Percentiles rank a stretch among this genome's conserved stretches.
phyloP scores from a whole-genome alignment of 2,888 invertebrate genomes.

The Cylindroiulus punctatus region DNA sequence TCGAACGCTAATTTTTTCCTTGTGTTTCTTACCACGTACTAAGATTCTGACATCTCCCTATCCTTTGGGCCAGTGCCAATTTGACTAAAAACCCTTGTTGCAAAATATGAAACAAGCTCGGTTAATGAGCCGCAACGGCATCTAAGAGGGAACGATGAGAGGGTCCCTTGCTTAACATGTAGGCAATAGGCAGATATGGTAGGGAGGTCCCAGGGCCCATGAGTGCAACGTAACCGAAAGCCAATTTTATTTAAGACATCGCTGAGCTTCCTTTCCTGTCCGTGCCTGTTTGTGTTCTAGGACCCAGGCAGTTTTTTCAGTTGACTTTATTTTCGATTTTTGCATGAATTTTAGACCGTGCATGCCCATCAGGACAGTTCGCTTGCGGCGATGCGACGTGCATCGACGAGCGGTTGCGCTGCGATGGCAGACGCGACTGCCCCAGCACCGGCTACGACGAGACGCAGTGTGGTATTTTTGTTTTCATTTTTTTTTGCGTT shows the following conservation, averaged over 20 bases:
- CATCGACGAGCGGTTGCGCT: slow-evolving; percentile 75
- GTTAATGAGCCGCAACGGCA: neutral
- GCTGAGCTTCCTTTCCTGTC: too few species aligned
- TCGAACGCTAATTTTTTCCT: neutral
- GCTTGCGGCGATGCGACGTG: slow-evolving; percentile 80
- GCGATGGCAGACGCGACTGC: slow-evolving; percentile 80
- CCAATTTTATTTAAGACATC: too few species aligned
- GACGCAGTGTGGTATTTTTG: slow-evolving; percentile 21
- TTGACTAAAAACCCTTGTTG: neutral
- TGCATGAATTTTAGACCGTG: too few species aligned
- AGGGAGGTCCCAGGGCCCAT: too few species aligned
- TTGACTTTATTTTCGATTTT: too few species aligned
- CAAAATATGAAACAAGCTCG: neutral
- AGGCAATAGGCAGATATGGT: too few species aligned
- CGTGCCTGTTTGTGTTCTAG: too few species aligned
- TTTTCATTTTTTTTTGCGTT: neutral
- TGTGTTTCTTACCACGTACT: neutral
- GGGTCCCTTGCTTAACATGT: too few species aligned
- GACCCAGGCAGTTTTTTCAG: too few species aligned
- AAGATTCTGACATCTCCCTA: neutral
- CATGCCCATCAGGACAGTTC: slow-evolving; percentile 68
- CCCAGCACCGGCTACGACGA: neutral
- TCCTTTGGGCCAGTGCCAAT: neutral
- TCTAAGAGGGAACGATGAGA: too few species aligned
- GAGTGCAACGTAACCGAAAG: too few species aligned